Base-by-base conservation (phyloP, 2,113 vertebrate genomes). In the Hippocampus guttulatus region DNA sequence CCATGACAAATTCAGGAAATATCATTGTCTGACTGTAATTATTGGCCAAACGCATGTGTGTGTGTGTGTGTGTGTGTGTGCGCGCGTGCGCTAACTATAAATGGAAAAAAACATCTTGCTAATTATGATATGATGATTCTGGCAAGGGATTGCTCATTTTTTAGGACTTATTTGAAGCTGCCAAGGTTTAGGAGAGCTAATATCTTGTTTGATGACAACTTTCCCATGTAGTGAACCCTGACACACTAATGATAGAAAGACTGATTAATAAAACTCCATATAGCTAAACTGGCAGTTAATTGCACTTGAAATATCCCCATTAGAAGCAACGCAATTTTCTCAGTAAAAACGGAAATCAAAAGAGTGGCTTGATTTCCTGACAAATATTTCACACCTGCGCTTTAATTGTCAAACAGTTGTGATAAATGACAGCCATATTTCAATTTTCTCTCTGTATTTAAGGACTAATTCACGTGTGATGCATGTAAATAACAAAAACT, bases 211-310 rank as follows among this genome's bases (percentile, higher is more conserved):
- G 52, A 7, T 54, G 20, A 77, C 76, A 84, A 81, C 79, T 78
- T 87, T 74, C 76, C 84, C 72, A 41, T 77, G 81, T 73, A 68
- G 71, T 61, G 61, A 75, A 49, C 71, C 73, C 75, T 74, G 79
- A 68, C 77, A 67, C 68, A 69, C 54, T 12, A 58, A 27, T 58
- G 55, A 23, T 58, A 27, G 12, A 58, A 58, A 25, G 12, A 14
- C n/a, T 57, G 55, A 57, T 57, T 57, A 57, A 57, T 49, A 25
- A 25, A 57, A 57, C 23, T 57, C n/a, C 10, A 4, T 23, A 25
- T 57, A 15, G 21, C 3, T 20, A 52, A 18, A 38, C 33, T 52
- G n/a, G 12, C n/a, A n/a, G 9, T 23, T 57, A 57, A 25, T 57
- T 57, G 54, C 54, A 25, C 5, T 57, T n/a, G n/a, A 57, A 57